A percentile compares a stretch with the other conserved stretches of the same genome.
Evolutionary conservation across 2,113 vertebrate genomes (phyloP).

Genomic region (Melanocharis versteri): DNA sequence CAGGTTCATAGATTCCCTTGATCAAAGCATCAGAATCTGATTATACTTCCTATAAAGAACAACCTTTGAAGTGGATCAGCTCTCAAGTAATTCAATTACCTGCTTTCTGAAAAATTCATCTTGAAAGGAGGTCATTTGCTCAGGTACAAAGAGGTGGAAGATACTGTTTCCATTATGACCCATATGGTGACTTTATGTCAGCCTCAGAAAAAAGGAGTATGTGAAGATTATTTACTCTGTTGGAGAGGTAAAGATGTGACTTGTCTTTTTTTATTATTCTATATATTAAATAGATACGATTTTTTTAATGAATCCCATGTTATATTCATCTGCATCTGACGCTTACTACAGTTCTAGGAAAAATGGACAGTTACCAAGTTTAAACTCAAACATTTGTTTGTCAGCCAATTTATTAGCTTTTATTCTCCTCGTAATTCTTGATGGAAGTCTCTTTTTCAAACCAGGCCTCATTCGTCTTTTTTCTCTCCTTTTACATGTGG

Average conservation of each 20-base stretch:
- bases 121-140: conserved; percentile 67
- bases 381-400: neutral
- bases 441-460: neutral
- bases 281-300: neutral
- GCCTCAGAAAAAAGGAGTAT: neutral
- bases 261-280: neutral
- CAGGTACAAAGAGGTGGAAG: conserved; percentile 63
- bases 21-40: conserved; percentile 71
- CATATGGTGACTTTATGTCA: conserved; percentile 59
- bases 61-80: conserved; percentile 75
- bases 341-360: neutral
- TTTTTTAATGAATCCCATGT: neutral
- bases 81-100: conserved; percentile 62
- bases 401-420: neutral
- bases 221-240: neutral
- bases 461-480: neutral
- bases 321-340: neutral
- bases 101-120: conserved; percentile 61
- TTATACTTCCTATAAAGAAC: conserved; percentile 58
- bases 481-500: neutral
- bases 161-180: conserved; percentile 54
- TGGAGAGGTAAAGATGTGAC: neutral
- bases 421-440: neutral
- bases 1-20: conserved; percentile 27
- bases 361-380: neutral